Conservation (phyloP, 2,797 vertebrate species). For the Rachycentron canadum region DNA sequence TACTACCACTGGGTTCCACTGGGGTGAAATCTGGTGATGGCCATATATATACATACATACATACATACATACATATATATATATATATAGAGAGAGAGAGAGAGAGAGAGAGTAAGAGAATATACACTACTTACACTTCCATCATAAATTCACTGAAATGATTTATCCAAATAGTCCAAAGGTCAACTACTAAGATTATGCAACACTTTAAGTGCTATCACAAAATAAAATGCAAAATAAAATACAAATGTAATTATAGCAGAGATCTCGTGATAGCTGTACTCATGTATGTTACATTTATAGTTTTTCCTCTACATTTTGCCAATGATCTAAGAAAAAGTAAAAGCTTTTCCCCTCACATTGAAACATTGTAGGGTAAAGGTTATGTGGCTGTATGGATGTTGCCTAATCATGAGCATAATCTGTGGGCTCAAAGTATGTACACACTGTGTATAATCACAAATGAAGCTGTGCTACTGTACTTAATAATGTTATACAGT, state of each 20-base stretch:
- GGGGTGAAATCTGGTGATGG: no score
- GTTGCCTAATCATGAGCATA: conserved; percentile 12
- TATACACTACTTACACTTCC: background rate
- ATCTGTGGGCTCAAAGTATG: conserved; percentile 33
- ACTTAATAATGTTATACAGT: conserved; percentile 40
- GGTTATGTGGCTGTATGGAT: conserved; percentile 8
- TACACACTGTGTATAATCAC: conserved; percentile 7
- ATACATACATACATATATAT: no score
- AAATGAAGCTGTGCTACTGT: conserved; percentile 17
- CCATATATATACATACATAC: no score
- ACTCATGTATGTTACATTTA: background rate
- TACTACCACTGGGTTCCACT: no score
- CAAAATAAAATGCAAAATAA: background rate
- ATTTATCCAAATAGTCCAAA: conserved; percentile 16
- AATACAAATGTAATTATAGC: conserved; percentile 1
- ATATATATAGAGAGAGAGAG: no score
- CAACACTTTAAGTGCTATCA: conserved; percentile 2
- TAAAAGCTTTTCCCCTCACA: background rate
- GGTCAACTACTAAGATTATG: background rate
- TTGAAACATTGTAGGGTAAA: conserved; percentile 36
- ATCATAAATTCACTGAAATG: background rate
- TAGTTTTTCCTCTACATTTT: conserved; percentile 1
- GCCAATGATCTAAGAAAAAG: conserved; percentile 4
- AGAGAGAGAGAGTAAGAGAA: no score
- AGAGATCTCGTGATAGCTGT: background rate